These are phyloP conservation scores for Lycocorax pyrrhopterus DNA, from an alignment of 2,113 vertebrate species.

Conservation along the genomic window DNA sequence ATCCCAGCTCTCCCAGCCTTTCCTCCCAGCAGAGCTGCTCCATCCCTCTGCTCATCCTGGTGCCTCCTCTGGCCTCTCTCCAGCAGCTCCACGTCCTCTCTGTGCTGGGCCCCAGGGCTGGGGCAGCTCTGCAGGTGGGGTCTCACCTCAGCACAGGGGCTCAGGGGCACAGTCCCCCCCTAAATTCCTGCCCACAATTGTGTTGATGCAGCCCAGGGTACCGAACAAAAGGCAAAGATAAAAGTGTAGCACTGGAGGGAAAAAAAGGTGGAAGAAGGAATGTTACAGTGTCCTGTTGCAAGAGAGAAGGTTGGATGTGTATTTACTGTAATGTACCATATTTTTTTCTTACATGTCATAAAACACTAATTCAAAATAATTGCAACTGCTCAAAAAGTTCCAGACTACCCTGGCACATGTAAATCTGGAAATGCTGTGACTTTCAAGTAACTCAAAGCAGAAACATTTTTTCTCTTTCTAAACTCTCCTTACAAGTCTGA, in stretches of 20 bases:
- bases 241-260: background rate
- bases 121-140: background rate
- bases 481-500: background rate
- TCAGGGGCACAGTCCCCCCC: background rate
- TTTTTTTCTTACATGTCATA: background rate
- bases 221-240: background rate
- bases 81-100: background rate
- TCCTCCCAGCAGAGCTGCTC: no score
- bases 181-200: background rate
- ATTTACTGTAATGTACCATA: background rate
- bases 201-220: background rate
- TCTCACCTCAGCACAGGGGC: background rate
- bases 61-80: background rate
- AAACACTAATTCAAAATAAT: background rate
- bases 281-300: background rate
- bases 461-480: background rate
- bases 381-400: background rate
- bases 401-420: background rate
- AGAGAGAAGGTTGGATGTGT: background rate
- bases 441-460: background rate
- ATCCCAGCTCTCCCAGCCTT: no score
- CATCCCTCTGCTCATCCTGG: background rate
- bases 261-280: background rate
- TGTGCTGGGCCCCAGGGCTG: background rate
- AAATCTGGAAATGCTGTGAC: background rate